Percentiles rank a stretch among this genome's conserved stretches.
Evolutionary conservation across 92 coral and sea anemone species (phyloP).

Genomic region (Chrysogorgia sp.): DNA sequence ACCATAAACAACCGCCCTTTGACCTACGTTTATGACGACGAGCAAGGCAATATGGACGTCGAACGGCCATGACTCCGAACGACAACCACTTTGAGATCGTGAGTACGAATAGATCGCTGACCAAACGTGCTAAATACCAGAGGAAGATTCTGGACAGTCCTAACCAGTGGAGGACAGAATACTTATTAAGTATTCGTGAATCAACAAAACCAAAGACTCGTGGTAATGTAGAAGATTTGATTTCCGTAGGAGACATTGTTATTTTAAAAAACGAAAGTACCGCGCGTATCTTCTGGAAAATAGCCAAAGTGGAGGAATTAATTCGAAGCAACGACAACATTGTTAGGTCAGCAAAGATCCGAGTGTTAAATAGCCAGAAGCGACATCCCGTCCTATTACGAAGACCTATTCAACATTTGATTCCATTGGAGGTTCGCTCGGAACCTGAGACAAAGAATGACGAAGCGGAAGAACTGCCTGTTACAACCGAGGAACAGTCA

Average conservation of each 20-base stretch:
- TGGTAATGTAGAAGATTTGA: background rate
- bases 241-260: slow-evolving; percentile 11
- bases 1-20: slow-evolving; percentile 14
- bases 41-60: slow-evolving; percentile 8
- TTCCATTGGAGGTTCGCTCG: slow-evolving; percentile 1
- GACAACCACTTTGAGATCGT: slow-evolving; percentile 22
- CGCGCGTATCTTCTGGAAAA: slow-evolving; percentile 15
- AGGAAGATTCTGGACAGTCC: too few relatives aligned
- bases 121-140: slow-evolving; percentile 7
- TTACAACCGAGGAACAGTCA: too few relatives aligned
- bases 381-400: background rate
- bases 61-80: background rate
- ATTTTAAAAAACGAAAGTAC: slow-evolving; percentile 29
- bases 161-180: slow-evolving; percentile 8
- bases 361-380: slow-evolving; percentile 4
- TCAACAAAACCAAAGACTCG: background rate
- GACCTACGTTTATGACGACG: slow-evolving; percentile 13
- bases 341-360: slow-evolving; percentile 12
- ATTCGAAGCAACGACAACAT: background rate
- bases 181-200: slow-evolving; percentile 13
- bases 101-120: slow-evolving; percentile 15
- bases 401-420: slow-evolving; percentile 27
- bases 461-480: too few relatives aligned
- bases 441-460: too few relatives aligned
- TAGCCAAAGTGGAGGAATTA: slow-evolving; percentile 8